phyloP scores from a whole-genome alignment of 64 coral and sea anemone species.

The Pachyseris speciosa region DNA sequence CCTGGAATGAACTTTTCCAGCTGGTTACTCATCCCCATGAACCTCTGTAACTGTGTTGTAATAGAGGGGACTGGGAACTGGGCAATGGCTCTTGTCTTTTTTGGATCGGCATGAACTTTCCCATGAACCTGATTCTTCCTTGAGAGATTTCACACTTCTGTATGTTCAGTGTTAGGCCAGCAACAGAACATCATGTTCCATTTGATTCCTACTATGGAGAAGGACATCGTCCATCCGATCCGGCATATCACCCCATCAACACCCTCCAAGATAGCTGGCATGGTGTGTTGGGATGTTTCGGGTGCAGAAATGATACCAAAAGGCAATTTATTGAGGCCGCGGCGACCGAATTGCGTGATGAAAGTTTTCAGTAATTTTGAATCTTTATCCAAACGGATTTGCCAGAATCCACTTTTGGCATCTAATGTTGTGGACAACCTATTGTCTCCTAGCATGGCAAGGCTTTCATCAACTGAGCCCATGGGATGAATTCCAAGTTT shows the following conservation, averaged over 20 bases:
- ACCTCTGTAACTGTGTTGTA: slow-evolving; percentile 34
- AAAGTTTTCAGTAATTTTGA: background rate
- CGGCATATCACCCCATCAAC: too few species aligned
- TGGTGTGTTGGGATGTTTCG: background rate
- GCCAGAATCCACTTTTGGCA: background rate
- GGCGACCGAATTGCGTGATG: background rate
- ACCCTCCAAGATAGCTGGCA: slow-evolving; percentile 16
- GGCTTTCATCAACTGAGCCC: too few species aligned
- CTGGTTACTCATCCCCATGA: slow-evolving; percentile 53
- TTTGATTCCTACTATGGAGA: too few species aligned
- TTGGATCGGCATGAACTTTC: slow-evolving; percentile 24
- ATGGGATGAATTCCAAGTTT: too few species aligned
- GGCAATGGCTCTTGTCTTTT: too few species aligned
- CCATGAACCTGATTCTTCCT: too few species aligned
- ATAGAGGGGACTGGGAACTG: slow-evolving; percentile 42
- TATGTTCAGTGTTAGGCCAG: background rate
- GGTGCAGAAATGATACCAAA: background rate
- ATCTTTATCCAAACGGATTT: too few species aligned
- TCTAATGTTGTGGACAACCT: too few species aligned
- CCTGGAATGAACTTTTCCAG: too few species aligned
- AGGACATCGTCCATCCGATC: too few species aligned
- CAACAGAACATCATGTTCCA: slow-evolving; percentile 27
- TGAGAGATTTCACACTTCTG: slow-evolving; percentile 35
- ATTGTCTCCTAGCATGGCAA: too few species aligned
- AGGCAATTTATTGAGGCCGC: slow-evolving; percentile 22